These are phyloP conservation scores for Synanthedon andrenaeformis DNA, from an alignment of 2,888 invertebrate genomes.

Conservation along the genomic window DNA sequence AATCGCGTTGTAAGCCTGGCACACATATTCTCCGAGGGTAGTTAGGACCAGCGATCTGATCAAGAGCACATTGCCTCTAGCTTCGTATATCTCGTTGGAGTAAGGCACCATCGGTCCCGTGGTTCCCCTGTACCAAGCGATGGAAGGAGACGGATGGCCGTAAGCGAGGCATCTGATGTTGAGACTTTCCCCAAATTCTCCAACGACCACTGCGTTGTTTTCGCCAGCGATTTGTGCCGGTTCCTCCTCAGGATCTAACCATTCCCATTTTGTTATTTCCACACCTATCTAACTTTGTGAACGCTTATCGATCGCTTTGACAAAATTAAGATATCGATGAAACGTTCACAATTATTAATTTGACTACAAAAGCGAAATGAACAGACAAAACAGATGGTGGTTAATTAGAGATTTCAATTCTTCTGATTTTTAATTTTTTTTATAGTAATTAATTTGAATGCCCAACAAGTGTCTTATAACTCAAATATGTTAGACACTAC, in stretches of 20 bases:
- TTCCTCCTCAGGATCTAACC: conserved; percentile 69
- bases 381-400: neutral
- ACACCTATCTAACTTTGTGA: conserved; percentile 20
- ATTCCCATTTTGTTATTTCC: conserved; percentile 16
- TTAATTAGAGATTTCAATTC: neutral
- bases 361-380: neutral
- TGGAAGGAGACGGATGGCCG: conserved; percentile 82
- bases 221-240: conserved; percentile 78
- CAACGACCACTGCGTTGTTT: conserved; percentile 73
- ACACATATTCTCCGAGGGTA: conserved; percentile 87
- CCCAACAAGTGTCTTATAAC: too few relatives aligned
- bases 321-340: conserved; percentile 6
- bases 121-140: conserved; percentile 88
- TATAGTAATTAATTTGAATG: too few relatives aligned
- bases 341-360: conserved; percentile 37
- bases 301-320: conserved; percentile 17
- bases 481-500: too few relatives aligned
- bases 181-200: conserved; percentile 78
- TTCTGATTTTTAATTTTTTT: neutral
- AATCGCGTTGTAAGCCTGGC: conserved; percentile 88
- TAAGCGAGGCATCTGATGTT: conserved; percentile 83
- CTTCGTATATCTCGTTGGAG: conserved; percentile 76
- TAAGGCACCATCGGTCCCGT: conserved; percentile 79
- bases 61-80: conserved; percentile 79
- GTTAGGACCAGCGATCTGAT: conserved; percentile 78